A percentile compares a stretch with the other conserved stretches of the same genome.
Evolutionary conservation across 2,797 vertebrate genomes (phyloP).

Genomic region (Malurus splendens): DNA sequence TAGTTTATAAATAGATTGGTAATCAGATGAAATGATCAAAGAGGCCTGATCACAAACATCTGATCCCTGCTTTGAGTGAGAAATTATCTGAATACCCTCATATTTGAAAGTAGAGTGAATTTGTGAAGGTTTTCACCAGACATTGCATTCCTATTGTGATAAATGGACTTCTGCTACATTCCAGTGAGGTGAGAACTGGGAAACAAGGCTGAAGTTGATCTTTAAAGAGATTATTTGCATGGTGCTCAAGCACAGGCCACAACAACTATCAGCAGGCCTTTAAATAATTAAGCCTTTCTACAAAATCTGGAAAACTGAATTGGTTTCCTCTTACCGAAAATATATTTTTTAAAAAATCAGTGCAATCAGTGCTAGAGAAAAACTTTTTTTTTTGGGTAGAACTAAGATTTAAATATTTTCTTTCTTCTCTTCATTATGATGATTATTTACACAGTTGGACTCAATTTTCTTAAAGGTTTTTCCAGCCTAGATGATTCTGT

Average conservation of each 20-base stretch:
- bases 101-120: not conserved
- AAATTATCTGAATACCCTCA: not conserved
- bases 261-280: not conserved
- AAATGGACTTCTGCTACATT: conserved; percentile 21
- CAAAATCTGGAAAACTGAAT: not conserved
- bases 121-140: not conserved
- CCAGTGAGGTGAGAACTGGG: not conserved
- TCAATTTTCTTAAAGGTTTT: not conserved
- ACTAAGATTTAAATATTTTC: not conserved
- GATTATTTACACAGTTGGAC: not conserved
- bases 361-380: not conserved
- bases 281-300: not conserved
- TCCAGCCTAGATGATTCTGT: not conserved
- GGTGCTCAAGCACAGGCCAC: not conserved
- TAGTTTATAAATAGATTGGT: not conserved
- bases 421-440: not conserved
- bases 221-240: conserved; percentile 8
- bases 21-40: not conserved
- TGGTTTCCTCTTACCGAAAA: not conserved
- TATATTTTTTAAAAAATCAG: not conserved
- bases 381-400: not conserved
- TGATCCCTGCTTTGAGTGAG: not conserved
- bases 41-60: not conserved
- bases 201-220: conserved; percentile 15
- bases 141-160: not conserved